phyloP scores from a whole-genome alignment of 2,888 invertebrate species.

The Rhyacophila evoluta region DNA sequence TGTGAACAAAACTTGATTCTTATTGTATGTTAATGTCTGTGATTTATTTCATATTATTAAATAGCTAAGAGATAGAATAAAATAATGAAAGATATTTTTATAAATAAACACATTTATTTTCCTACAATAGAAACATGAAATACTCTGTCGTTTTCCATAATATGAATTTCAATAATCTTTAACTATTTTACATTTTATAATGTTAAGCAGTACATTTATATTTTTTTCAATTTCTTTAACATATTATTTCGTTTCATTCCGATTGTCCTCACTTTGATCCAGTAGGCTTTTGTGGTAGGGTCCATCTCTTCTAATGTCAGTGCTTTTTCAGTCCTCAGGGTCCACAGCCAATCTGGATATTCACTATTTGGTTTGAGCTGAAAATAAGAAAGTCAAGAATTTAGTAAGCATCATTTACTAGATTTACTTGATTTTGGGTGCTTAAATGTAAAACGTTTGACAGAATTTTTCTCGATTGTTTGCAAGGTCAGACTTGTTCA shows the following conservation, averaged over 20 bases:
- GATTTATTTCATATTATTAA: no score
- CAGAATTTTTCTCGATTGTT: no score
- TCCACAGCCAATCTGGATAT: slow-evolving; percentile 96
- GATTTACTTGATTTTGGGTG: background rate
- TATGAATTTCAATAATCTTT: no score
- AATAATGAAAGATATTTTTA: no score
- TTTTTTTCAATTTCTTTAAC: slow-evolving; percentile 71
- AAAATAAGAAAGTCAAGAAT: slow-evolving; percentile 53
- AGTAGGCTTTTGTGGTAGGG: slow-evolving; percentile 83
- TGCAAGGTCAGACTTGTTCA: no score
- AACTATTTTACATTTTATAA: no score
- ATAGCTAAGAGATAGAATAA: no score
- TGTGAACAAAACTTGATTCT: no score
- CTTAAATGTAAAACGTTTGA: no score
- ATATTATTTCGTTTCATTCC: slow-evolving; percentile 75
- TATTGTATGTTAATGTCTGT: no score
- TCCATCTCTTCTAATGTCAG: slow-evolving; percentile 80
- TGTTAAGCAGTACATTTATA: background rate
- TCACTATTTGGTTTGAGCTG: slow-evolving; percentile 78
- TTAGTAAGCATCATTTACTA: background rate
- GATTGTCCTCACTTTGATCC: slow-evolving; percentile 78
- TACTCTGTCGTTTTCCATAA: background rate
- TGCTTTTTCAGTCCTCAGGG: slow-evolving; percentile 74
- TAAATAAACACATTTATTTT: slow-evolving; percentile 3
- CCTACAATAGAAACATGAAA: background rate